Percentiles rank a stretch among this genome's conserved stretches.
Conservation (phyloP, 2,113 vertebrate genomes). For the Gobio gobio region DNA sequence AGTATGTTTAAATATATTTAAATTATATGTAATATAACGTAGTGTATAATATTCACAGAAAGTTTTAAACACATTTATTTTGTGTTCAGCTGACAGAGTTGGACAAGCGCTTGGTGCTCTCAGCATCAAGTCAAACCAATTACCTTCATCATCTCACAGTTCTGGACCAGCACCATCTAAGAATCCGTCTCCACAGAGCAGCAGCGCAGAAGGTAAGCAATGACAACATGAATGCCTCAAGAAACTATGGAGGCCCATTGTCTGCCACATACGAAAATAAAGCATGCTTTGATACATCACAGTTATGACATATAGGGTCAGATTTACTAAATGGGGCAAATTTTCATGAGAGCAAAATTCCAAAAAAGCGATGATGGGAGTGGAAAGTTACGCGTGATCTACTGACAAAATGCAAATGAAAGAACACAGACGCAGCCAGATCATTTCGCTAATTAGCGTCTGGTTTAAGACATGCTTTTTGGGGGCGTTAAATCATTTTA, state of each 20-base stretch:
- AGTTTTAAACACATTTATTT: neutral
- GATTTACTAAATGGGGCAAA: too few species aligned
- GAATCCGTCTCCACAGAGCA: neutral
- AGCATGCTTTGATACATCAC: neutral
- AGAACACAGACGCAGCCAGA: too few species aligned
- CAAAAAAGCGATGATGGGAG: too few species aligned
- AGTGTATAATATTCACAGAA: too few species aligned
- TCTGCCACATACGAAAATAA: neutral
- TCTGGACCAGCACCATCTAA: neutral
- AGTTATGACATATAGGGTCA: neutral
- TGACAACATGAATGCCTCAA: neutral
- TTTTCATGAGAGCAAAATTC: too few species aligned
- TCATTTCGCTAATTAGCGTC: too few species aligned
- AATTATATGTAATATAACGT: neutral
- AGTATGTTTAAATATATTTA: neutral
- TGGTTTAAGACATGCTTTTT: too few species aligned
- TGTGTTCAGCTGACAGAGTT: constrained; percentile 22
- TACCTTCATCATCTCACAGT: neutral
- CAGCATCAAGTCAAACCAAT: constrained; percentile 7
- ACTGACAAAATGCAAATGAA: too few species aligned
- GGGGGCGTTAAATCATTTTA: too few species aligned
- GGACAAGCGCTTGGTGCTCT: constrained; percentile 21
- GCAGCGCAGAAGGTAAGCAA: neutral
- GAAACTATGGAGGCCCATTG: neutral
- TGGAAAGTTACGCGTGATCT: too few species aligned